These are phyloP conservation scores for Orthonyx spaldingii DNA, from an alignment of 2,113 vertebrate species.

Conservation along the genomic window DNA sequence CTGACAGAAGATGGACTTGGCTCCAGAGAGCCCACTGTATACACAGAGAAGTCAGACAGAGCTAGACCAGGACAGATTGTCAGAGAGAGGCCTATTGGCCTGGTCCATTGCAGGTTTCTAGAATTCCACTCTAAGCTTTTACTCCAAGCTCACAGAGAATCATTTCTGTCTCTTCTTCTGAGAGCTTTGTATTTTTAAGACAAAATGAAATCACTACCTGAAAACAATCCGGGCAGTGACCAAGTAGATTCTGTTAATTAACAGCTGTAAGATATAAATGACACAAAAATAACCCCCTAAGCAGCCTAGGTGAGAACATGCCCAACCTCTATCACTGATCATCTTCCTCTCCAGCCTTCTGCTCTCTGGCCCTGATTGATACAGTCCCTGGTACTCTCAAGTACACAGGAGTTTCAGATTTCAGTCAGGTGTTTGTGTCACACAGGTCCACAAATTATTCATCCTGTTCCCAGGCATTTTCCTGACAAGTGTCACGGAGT, in stretches of 20 bases:
- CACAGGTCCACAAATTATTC: neutral
- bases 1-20: fast-evolving
- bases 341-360: neutral
- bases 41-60: neutral
- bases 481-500: neutral
- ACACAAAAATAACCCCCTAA: neutral
- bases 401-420: neutral
- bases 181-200: neutral
- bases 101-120: neutral
- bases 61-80: neutral
- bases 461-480: neutral
- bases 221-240: neutral
- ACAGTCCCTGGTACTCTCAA: neutral
- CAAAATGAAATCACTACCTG: neutral
- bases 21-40: neutral
- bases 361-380: neutral
- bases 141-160: neutral
- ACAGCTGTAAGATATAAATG: neutral
- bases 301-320: neutral
- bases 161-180: neutral
- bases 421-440: neutral
- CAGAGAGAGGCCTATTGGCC: neutral
- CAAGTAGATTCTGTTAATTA: neutral
- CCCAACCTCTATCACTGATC: neutral
- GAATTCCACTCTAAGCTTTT: neutral